phyloP scores from a whole-genome alignment of 2,888 invertebrate species.

The Hedya salicella region DNA sequence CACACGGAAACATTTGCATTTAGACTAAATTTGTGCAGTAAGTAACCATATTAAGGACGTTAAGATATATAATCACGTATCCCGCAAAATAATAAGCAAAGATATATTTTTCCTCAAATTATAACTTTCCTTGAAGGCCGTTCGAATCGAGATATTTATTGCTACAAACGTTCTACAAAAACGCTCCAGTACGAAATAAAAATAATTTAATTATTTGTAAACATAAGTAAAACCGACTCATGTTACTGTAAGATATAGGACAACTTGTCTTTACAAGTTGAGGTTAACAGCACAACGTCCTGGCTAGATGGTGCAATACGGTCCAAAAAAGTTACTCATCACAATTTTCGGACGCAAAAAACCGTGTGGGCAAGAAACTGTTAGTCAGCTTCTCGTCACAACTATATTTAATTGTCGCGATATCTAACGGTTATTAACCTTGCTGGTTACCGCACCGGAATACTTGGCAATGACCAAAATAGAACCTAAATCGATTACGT shows the following conservation, averaged over 20 bases:
- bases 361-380: slow-evolving; percentile 66
- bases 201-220: slow-evolving; percentile 9
- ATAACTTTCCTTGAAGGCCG: slow-evolving; percentile 14
- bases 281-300: slow-evolving; percentile 25
- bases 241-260: not conserved
- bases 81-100: too few relatives aligned
- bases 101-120: slow-evolving; percentile 31
- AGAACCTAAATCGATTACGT: slow-evolving; percentile 40
- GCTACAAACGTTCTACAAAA: slow-evolving; percentile 17
- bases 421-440: slow-evolving; percentile 62
- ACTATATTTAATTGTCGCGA: slow-evolving; percentile 54
- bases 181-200: slow-evolving; percentile 5
- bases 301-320: slow-evolving; percentile 54
- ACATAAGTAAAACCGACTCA: slow-evolving; percentile 22
- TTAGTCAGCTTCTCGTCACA: slow-evolving; percentile 64
- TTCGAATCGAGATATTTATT: slow-evolving; percentile 25
- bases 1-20: slow-evolving; percentile 19
- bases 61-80: slow-evolving; percentile 6
- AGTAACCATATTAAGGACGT: not conserved
- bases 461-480: slow-evolving; percentile 42
- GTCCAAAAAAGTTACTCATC: slow-evolving; percentile 66
- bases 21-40: slow-evolving; percentile 12
- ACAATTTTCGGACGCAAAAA: slow-evolving; percentile 57
- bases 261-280: slow-evolving; percentile 1
- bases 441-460: slow-evolving; percentile 52